Conservation (phyloP, 2,888 invertebrate genomes). For the Plagodis dolabraria region DNA sequence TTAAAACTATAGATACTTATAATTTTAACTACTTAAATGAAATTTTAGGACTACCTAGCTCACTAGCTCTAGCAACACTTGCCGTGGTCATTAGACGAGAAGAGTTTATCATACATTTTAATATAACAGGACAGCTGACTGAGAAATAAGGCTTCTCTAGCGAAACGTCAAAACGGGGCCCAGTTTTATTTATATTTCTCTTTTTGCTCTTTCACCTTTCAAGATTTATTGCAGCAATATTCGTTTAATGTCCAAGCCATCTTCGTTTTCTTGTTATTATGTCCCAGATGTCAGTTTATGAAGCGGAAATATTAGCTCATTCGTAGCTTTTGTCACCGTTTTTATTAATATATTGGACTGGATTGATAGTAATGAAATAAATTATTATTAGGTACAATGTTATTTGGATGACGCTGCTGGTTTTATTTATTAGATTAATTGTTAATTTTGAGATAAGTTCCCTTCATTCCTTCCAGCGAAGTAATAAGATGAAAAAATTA, state of each 20-base stretch:
- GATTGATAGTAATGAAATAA: conserved; percentile 12
- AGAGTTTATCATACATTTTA: conserved; percentile 72
- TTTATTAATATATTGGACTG: conserved; percentile 24
- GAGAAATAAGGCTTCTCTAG: conserved; percentile 45
- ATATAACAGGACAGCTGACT: conserved; percentile 68
- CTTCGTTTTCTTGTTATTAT: conserved; percentile 42
- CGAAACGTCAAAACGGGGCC: conserved; percentile 64
- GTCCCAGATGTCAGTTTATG: conserved; percentile 37
- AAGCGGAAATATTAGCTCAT: conserved; percentile 36
- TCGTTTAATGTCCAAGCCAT: conserved; percentile 55
- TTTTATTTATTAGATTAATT: too few species aligned
- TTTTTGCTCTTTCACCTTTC: conserved; percentile 49
- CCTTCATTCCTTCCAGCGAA: too few species aligned
- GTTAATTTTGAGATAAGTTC: too few species aligned
- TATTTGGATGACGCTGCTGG: too few species aligned
- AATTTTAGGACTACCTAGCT: too few species aligned
- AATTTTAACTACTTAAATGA: too few species aligned
- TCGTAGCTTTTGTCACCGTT: conserved; percentile 13
- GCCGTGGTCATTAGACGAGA: conserved; percentile 22
- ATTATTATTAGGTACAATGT: background rate
- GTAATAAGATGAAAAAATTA: too few species aligned
- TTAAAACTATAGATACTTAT: too few species aligned
- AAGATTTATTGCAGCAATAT: conserved; percentile 73
- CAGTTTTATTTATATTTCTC: conserved; percentile 65
- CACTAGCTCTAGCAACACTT: conserved; percentile 13